phyloP scores from a whole-genome alignment of 37 sponge, comb jelly and placozoan genomes.

The Beroe ovata region DNA sequence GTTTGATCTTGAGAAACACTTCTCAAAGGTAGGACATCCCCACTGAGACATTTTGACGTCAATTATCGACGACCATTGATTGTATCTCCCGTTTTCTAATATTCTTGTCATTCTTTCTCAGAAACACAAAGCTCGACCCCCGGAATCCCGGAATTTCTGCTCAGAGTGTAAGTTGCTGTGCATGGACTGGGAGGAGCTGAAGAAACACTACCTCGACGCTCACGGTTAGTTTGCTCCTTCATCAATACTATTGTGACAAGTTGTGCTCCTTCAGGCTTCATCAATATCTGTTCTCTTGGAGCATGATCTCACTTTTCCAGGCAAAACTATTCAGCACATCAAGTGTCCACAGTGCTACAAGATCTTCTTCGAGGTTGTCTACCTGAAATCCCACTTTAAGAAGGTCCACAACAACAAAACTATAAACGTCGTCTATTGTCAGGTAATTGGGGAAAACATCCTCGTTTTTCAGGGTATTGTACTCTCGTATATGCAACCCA shows the following conservation, averaged over 20 bases:
- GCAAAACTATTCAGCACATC: conserved; percentile 53
- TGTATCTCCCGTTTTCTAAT: too few species aligned
- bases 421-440: conserved; percentile 50
- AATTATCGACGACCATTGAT: too few species aligned
- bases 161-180: conserved; percentile 64
- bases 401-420: conserved; percentile 47
- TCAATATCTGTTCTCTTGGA: too few species aligned
- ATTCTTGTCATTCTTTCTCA: too few species aligned
- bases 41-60: too few species aligned
- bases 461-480: too few species aligned
- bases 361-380: conserved; percentile 54
- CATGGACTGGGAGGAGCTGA: conserved; percentile 40
- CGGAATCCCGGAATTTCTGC: conserved; percentile 16
- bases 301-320: conserved; percentile 9
- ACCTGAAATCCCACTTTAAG: conserved; percentile 55
- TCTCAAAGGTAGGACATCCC: conserved; percentile 51
- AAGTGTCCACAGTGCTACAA: conserved; percentile 66
- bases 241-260: too few species aligned
- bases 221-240: too few species aligned
- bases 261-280: too few species aligned
- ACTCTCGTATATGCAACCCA: too few species aligned
- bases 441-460: too few species aligned
- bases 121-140: conserved; percentile 8
- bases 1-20: conserved; percentile 50
- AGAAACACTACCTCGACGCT: conserved; percentile 59